These are phyloP conservation scores for Protobothrops mucrosquamatus DNA, from an alignment of 2,113 vertebrate species.

Conservation along the genomic window DNA sequence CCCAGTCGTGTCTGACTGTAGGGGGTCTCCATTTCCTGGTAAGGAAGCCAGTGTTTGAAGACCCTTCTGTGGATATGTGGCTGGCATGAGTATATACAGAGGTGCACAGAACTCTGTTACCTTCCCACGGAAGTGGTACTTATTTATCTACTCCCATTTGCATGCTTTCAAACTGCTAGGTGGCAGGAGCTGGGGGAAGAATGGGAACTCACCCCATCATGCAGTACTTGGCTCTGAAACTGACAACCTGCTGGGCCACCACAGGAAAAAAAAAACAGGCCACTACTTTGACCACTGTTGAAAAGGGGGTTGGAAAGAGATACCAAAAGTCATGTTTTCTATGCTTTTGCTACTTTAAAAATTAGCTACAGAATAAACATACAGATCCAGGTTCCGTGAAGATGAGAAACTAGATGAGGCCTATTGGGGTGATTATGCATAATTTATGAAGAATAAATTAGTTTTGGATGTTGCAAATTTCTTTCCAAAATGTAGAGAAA, in stretches of 20 bases:
- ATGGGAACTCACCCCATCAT: background rate
- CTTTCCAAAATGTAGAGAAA: constrained; percentile 51
- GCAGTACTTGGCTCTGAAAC: background rate
- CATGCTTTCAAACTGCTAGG: background rate
- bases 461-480: constrained; percentile 52
- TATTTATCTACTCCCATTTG: background rate
- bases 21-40: background rate
- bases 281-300: background rate
- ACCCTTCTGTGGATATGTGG: background rate
- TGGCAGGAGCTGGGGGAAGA: background rate
- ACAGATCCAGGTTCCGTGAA: constrained; percentile 52
- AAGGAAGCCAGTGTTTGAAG: background rate
- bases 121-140: background rate
- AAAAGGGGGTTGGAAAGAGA: background rate
- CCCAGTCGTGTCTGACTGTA: background rate
- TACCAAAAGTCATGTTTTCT: background rate
- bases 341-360: background rate
- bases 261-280: background rate
- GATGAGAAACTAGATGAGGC: constrained; percentile 30
- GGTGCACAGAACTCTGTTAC: background rate
- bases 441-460: constrained; percentile 69
- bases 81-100: background rate
- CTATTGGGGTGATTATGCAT: constrained; percentile 62
- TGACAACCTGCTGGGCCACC: background rate
- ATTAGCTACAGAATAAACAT: constrained; percentile 45